A percentile compares a stretch with the other conserved stretches of the same genome.
These are phyloP conservation scores for Lethrus apterus DNA, from an alignment of 1,140 invertebrate species.

Conservation along the genomic window DNA sequence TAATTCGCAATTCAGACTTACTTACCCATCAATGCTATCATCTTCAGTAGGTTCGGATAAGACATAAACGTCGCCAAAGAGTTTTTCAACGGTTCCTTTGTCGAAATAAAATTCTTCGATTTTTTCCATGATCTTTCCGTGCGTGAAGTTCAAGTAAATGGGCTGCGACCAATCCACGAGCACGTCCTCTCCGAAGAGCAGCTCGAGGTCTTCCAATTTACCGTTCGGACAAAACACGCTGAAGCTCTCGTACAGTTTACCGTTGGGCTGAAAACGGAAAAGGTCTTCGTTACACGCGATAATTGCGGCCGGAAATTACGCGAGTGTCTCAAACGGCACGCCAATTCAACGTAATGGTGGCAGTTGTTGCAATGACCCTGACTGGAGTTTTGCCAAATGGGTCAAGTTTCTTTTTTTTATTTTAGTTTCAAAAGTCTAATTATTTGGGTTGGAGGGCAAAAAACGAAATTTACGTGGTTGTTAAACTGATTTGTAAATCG, in stretches of 20 bases:
- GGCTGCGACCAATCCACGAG: constrained; percentile 69
- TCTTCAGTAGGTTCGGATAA: neutral
- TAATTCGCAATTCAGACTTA: neutral
- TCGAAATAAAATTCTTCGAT: constrained; percentile 58
- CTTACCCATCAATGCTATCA: constrained; percentile 7
- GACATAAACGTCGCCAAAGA: constrained; percentile 69
- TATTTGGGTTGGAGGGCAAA: too few relatives aligned
- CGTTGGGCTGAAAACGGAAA: constrained; percentile 63
- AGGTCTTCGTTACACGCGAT: constrained; percentile 1
- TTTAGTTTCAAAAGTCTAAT: too few relatives aligned
- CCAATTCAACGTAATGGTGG: too few relatives aligned
- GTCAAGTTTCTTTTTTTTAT: too few relatives aligned
- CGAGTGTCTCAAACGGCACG: too few relatives aligned
- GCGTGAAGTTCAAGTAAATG: constrained; percentile 75
- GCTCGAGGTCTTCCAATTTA: constrained; percentile 57
- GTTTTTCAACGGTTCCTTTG: constrained; percentile 60
- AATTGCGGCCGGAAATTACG: too few relatives aligned
- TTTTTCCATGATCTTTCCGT: constrained; percentile 64
- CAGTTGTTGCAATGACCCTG: constrained; percentile 13
- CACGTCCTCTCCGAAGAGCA: constrained; percentile 63
- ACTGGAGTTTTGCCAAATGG: constrained; percentile 15
- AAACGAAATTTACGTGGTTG: too few relatives aligned
- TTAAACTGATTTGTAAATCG: too few relatives aligned
- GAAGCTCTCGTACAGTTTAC: constrained; percentile 68
- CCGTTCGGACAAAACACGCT: constrained; percentile 73